These are phyloP conservation scores for Phoebastria nigripes DNA, from an alignment of 2,797 vertebrate species.

Conservation along the genomic window DNA sequence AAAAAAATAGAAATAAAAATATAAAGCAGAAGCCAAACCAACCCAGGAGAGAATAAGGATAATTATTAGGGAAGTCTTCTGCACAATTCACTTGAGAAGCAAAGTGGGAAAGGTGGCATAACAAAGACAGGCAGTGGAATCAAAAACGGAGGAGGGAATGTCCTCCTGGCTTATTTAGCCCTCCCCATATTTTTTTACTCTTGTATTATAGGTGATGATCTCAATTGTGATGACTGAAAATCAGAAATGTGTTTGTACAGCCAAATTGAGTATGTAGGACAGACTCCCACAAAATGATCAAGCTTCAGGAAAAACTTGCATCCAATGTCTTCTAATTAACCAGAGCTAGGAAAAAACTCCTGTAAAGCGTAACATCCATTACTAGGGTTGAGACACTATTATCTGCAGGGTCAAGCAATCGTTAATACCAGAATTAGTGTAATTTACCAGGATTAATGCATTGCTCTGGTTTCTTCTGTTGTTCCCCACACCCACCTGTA, in stretches of 20 bases:
- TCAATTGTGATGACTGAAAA: not conserved
- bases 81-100: not conserved
- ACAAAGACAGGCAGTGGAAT: not conserved
- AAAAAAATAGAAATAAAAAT: not conserved
- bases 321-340: not conserved
- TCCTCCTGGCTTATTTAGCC: not conserved
- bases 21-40: not conserved
- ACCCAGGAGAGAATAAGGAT: not conserved
- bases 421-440: not conserved
- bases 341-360: not conserved
- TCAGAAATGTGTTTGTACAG: not conserved
- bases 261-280: not conserved
- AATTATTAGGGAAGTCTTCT: not conserved
- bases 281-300: not conserved
- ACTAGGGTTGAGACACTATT: not conserved
- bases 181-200: not conserved
- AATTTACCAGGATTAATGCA: not conserved
- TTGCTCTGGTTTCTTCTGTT: not conserved
- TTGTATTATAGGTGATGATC: not conserved
- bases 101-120: not conserved
- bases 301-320: not conserved
- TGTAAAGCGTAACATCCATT: not conserved
- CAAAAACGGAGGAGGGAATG: not conserved
- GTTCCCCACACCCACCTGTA: not conserved
- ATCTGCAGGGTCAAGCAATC: not conserved